Base-by-base conservation (phyloP, 2,888 invertebrate genomes). In the Steinernema hermaphroditum region DNA sequence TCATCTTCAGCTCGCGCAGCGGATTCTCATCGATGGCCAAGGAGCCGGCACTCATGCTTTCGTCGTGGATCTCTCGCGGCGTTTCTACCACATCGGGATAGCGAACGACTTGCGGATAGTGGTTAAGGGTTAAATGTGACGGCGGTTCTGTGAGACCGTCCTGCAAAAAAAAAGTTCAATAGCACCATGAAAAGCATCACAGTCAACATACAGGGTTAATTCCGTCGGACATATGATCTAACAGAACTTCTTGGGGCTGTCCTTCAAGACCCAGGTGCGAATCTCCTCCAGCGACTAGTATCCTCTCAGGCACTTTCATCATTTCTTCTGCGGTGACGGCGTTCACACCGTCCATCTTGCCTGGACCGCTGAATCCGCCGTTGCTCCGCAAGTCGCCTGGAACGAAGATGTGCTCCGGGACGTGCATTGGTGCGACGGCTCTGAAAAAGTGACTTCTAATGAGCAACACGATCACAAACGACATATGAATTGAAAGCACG, bases 1-100 rank as follows among this genome's bases (percentile, higher is more conserved):
- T 77, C 6, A 73, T 29, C 70, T 82, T 82, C 50, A 82, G 71
- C 68, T 82, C 82, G n/a, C 82, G 81, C 8, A 82, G 72, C 1
- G 82, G 82, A 71, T 82, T 77, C 34, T 80, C 79, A 34, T 82
- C 83, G 62, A 82, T 78, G 9, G 83, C 83, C 16, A 83, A 75
- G 9, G 80, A 80, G 22, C 72, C 75, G 24, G 72, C 72, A 37
- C 70, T 70, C 37, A 37, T 37, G n/a, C 57, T 69, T 27, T 76
- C 75, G 27, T 78, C 77, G 71, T 75, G 24, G 27, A 76, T 37
- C 70, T 50, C 16, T 46, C 72, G 46, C 44, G 73, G 34, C 34
- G 70, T 69, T 70, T 44, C 27, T 41, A 46, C 14, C 46, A 68
- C 27, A 57, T 62, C 24, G 12, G 62, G 62, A 29, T 62, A 62